Base-by-base conservation (phyloP, 2,797 vertebrate genomes). In the Rhyacichthys aspro region DNA sequence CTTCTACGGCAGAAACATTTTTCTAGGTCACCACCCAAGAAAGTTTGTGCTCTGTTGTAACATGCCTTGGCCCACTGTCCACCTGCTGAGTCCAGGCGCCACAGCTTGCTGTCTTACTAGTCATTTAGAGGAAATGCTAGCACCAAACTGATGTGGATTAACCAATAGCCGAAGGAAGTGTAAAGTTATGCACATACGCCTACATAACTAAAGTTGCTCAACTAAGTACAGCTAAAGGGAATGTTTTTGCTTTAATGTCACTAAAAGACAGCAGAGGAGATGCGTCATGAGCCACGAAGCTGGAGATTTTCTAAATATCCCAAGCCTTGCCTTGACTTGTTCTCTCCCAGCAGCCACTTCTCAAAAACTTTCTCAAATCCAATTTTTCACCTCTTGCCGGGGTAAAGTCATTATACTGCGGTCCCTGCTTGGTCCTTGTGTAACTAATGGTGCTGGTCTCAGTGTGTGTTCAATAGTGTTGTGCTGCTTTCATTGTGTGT, bases 381-480 rank as follows among this genome's bases (percentile, higher is more conserved):
- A 69, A 76, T 83, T 85, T 74, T 84, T 83, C 84, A 77, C 75
- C 74, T 84, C 73, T 76, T 52, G 80, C 66, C 76, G 23, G 67
- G 59, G 53, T 82, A 48, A 86, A 82, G 74, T 81, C 74, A 83
- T 85, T 86, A 78, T 59, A 58, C 60, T 58, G 54, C 15, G 54
- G 57, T 50, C 71, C 41, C 74, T 76, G 78, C 54, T 63, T 67
- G 78, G 66, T 66, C 68, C 77, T 60, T 54, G 67, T 79, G 83
- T 83, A 85, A 82, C 84, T 76, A 85, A 88, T 83, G 81, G 83
- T 79, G 82, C n/a, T n/a, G n/a, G n/a, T n/a, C n/a, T n/a, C n/a
- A n/a, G 55, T 41, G 42, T 54, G 43, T 56, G 44, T 47, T 28
- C 47, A 15, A 17, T 10, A 18, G 48, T 42, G 34, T 34, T 33